phyloP scores from a whole-genome alignment of 2,888 invertebrate species.

The Pycnomerus fuliginosus region DNA sequence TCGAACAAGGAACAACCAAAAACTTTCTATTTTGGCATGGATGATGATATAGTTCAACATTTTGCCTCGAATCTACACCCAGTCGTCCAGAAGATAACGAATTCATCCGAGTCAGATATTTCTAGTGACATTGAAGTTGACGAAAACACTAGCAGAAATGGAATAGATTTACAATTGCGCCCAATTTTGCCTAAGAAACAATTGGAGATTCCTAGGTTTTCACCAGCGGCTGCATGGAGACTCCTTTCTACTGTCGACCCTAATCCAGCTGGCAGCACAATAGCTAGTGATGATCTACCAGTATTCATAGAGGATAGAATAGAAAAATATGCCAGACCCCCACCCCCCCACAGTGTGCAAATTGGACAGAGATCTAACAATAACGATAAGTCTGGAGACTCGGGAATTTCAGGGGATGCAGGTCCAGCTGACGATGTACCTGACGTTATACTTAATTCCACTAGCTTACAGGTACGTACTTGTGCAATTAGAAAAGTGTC shows the following conservation, averaged over 20 bases:
- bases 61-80: slow-evolving; percentile 33
- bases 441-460: slow-evolving; percentile 45
- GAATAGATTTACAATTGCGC: slow-evolving; percentile 71
- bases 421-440: slow-evolving; percentile 59
- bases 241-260: slow-evolving; percentile 66
- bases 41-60: slow-evolving; percentile 48
- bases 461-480: too few species aligned
- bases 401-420: slow-evolving; percentile 81
- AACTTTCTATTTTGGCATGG: slow-evolving; percentile 81
- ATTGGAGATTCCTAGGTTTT: slow-evolving; percentile 75
- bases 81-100: slow-evolving; percentile 30
- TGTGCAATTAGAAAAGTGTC: too few species aligned
- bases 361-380: slow-evolving; percentile 55
- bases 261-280: slow-evolving; percentile 35
- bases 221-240: slow-evolving; percentile 82
- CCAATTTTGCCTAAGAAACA: slow-evolving; percentile 80
- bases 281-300: slow-evolving; percentile 44
- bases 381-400: slow-evolving; percentile 80
- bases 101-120: slow-evolving; percentile 59
- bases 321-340: slow-evolving; percentile 57
- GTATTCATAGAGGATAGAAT: slow-evolving; percentile 57
- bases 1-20: slow-evolving; percentile 54
- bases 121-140: slow-evolving; percentile 57
- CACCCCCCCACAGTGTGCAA: slow-evolving; percentile 53
- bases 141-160: slow-evolving; percentile 51